Conservation (phyloP, 1,140 invertebrate genomes). For the Achatina immaculata region DNA sequence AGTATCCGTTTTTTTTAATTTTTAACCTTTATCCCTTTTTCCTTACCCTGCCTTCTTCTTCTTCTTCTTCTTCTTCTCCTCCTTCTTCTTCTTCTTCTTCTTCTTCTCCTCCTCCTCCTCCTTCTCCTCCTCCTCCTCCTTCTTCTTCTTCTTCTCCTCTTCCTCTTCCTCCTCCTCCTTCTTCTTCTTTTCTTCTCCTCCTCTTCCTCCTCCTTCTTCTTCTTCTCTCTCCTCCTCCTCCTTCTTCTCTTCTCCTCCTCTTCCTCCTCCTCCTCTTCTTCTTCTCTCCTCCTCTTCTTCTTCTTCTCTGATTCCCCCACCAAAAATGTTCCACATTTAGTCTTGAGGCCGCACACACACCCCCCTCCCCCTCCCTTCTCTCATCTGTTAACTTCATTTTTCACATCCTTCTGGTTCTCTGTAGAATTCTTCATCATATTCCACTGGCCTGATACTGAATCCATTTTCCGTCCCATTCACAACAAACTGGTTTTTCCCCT, state of each 20-base stretch:
- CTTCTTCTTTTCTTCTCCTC: not conserved
- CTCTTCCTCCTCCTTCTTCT: not conserved
- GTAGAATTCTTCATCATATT: too few species aligned
- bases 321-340: not conserved
- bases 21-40: too few species aligned
- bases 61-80: slow-evolving; percentile 5
- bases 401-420: slow-evolving; percentile 4
- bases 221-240: not conserved
- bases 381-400: not conserved
- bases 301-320: slow-evolving; percentile 4
- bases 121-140: slow-evolving; percentile 11
- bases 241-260: slow-evolving; percentile 9
- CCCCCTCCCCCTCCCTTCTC: not conserved
- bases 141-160: slow-evolving; percentile 15
- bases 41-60: too few species aligned
- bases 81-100: slow-evolving; percentile 5
- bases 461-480: too few species aligned
- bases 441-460: too few species aligned
- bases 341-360: too few species aligned
- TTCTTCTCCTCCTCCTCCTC: not conserved
- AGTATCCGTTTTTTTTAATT: too few species aligned
- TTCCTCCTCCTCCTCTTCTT: slow-evolving; percentile 4
- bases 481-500: too few species aligned
- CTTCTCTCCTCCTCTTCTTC: slow-evolving; percentile 9
- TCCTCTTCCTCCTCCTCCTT: not conserved